Base-by-base conservation (phyloP, 2,888 invertebrate species). In the Synanthedon vespiformis region DNA sequence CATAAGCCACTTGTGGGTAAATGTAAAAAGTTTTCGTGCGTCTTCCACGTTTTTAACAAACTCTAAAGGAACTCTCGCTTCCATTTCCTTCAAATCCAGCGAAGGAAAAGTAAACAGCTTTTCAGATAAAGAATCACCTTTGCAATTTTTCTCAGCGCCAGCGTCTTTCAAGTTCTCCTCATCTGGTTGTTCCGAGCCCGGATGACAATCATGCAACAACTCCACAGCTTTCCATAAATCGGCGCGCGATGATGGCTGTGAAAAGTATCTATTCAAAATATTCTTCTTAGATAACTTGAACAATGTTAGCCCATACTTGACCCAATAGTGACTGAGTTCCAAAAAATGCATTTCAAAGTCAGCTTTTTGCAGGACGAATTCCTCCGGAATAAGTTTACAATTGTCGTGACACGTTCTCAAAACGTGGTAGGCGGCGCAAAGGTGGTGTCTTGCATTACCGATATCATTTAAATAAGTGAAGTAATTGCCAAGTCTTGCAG, bases 401-500 rank as follows among this genome's bases (percentile, higher is more conserved):
- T 86, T 84, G 48, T 85, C 83, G 63, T 90, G 90, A 59, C 90
- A 86, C 6, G 88, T 87, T 53, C 87, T 77, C 47, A 92, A 67
- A 8, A 91, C 85, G 56, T 86, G 78, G 61, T 88, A 88, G 1
- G 91, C 89, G 44, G 91, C 90, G 60, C 89, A 89, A 55, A 94
- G 77, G 69, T 93, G 92, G 70, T 93, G 92, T 44, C 92, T 77
- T 3, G 91, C 90, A 58, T 88, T 83, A 13, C 70, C 74, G 13
- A 77, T 70, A 55, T 80, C 72, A 55, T 79, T 80, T 2, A 86
- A 64, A 55, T 79, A 81, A 0, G 80, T 83, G 58, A 90, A 89
- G 59, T 88, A 84, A 59, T 86, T 83, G 13, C 89, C 90, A 1
- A 91, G 76, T 40, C 89, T 75, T 0, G 88, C 89, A 14, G 89